These are phyloP conservation scores for Pseudochirops corinnae DNA, from an alignment of 2,797 vertebrate genomes.

Conservation along the genomic window DNA sequence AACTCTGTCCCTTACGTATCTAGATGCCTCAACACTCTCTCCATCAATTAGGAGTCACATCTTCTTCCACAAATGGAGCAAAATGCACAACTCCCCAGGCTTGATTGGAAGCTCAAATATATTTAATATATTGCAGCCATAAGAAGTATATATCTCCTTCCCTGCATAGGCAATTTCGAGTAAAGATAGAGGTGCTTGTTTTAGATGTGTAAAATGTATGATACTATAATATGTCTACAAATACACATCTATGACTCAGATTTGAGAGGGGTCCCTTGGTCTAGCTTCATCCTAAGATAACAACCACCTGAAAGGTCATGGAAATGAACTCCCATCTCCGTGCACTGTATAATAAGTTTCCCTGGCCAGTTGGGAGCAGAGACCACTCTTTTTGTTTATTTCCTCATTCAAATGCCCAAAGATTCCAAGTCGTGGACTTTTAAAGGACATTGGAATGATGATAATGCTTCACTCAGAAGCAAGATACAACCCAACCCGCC, in stretches of 20 bases:
- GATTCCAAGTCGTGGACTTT: not conserved
- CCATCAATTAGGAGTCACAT: not conserved
- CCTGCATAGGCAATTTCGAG: not conserved
- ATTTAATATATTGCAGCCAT: not conserved
- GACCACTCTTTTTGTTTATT: not conserved
- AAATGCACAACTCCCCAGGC: not conserved
- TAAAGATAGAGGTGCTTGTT: not conserved
- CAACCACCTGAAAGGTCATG: not conserved
- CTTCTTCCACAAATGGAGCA: not conserved
- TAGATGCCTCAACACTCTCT: not conserved
- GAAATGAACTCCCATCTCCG: not conserved
- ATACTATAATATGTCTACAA: not conserved
- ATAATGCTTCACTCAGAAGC: not conserved
- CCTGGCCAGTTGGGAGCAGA: not conserved
- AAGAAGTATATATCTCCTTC: not conserved
- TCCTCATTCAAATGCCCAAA: not conserved
- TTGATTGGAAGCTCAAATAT: not conserved
- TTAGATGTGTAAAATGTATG: not conserved
- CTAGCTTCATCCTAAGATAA: not conserved
- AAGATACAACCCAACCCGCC: not conserved
- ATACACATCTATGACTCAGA: not conserved
- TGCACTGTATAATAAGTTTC: not conserved
- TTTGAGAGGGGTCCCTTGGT: not conserved
- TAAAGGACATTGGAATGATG: not conserved
- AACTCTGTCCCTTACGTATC: not conserved